A percentile compares a stretch with the other conserved stretches of the same genome.
phyloP scores from a whole-genome alignment of 2,888 invertebrate genomes.

The Acheta domesticus region DNA sequence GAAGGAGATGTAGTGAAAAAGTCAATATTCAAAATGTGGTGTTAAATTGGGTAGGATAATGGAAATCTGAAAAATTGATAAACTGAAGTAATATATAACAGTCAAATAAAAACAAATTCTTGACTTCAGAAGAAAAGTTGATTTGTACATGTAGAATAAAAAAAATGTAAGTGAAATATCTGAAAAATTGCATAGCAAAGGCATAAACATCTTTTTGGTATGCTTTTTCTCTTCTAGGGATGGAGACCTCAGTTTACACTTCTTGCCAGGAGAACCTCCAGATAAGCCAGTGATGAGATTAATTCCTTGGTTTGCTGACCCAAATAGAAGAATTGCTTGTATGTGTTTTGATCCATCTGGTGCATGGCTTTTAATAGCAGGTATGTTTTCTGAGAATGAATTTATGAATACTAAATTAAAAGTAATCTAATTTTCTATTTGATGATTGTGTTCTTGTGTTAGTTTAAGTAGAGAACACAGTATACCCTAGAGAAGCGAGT shows the following conservation, averaged over 20 bases:
- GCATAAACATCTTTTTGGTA: too few relatives aligned
- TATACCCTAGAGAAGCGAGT: too few relatives aligned
- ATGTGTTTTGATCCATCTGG: conserved; percentile 83
- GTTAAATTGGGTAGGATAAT: too few relatives aligned
- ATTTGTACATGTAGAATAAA: too few relatives aligned
- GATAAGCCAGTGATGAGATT: conserved; percentile 38
- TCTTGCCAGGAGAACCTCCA: conserved; percentile 30
- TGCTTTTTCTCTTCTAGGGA: conserved; percentile 35
- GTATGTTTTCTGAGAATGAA: conserved; percentile 33
- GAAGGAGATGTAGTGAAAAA: too few relatives aligned
- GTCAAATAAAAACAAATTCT: too few relatives aligned
- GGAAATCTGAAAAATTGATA: too few relatives aligned
- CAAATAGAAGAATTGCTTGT: conserved; percentile 41
- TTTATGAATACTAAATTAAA: conserved; percentile 21
- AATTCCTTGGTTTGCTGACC: conserved; percentile 42
- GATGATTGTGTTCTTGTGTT: background rate
- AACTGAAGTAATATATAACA: too few relatives aligned
- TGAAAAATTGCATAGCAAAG: too few relatives aligned
- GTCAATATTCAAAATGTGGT: too few relatives aligned
- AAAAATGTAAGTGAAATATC: too few relatives aligned
- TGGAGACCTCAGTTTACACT: conserved; percentile 40
- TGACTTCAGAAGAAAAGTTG: too few relatives aligned
- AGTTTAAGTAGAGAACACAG: background rate
- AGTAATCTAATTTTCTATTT: background rate
- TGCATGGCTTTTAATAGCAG: conserved; percentile 64